Evolutionary conservation across 2,888 invertebrate genomes (phyloP).

Genomic region (Philopedon plagiatum): DNA sequence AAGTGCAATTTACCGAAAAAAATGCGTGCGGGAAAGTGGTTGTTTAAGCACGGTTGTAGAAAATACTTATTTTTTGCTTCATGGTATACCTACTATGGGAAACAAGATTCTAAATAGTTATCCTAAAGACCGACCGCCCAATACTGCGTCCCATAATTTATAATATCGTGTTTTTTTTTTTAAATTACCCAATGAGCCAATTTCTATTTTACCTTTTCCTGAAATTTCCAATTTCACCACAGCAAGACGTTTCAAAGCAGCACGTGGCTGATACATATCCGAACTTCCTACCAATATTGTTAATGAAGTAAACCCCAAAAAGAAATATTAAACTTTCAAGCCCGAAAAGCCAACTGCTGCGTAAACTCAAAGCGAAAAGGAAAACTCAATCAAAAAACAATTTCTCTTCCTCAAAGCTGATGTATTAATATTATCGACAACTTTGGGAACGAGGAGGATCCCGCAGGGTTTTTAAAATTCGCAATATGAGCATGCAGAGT

Average conservation of each 20-base stretch:
- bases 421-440: slow-evolving; percentile 34
- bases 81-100: too few species aligned
- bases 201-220: neutral
- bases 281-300: slow-evolving; percentile 13
- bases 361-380: slow-evolving; percentile 28
- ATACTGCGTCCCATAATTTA: too few species aligned
- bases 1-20: too few species aligned
- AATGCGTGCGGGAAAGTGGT: too few species aligned
- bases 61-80: too few species aligned
- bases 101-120: too few species aligned
- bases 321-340: slow-evolving; percentile 19
- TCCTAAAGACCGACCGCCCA: too few species aligned
- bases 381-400: slow-evolving; percentile 49
- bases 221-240: neutral
- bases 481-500: slow-evolving; percentile 11
- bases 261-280: slow-evolving; percentile 6
- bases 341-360: slow-evolving; percentile 16
- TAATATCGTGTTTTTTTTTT: too few species aligned
- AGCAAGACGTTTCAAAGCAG: slow-evolving; percentile 12
- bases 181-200: neutral
- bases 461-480: slow-evolving; percentile 9
- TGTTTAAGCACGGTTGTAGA: too few species aligned
- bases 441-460: slow-evolving; percentile 1
- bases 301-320: slow-evolving; percentile 12
- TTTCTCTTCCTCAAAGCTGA: slow-evolving; percentile 31